phyloP scores from a whole-genome alignment of 1,140 invertebrate genomes.

The Zelostemma sp. region DNA sequence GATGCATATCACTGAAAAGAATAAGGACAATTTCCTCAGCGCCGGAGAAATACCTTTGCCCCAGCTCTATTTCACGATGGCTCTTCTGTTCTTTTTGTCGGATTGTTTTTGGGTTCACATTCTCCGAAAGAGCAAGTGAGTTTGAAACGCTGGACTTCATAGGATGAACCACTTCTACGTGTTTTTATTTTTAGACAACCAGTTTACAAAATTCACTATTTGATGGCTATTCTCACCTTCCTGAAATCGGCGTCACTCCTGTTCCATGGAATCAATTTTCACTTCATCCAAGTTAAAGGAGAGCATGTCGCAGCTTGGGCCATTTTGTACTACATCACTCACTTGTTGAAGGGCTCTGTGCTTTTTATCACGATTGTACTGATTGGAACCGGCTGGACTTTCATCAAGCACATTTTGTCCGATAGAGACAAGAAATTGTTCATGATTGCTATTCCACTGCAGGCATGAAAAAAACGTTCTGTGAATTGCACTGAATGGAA shows the following conservation, averaged over 20 bases:
- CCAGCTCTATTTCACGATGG: conserved; percentile 91
- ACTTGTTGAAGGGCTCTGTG: conserved; percentile 95
- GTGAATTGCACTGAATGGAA: too few species aligned
- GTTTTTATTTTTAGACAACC: conserved; percentile 75
- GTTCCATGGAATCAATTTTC: conserved; percentile 97
- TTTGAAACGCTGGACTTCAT: too few species aligned
- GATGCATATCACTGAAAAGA: conserved; percentile 89
- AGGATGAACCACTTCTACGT: too few species aligned
- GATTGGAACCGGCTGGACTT: conserved; percentile 98
- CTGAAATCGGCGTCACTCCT: conserved; percentile 93
- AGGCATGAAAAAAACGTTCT: conserved; percentile 75
- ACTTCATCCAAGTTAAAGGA: conserved; percentile 95
- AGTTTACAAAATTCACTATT: conserved; percentile 96
- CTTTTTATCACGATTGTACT: conserved; percentile 97
- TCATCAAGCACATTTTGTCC: conserved; percentile 97
- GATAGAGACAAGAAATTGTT: conserved; percentile 99
- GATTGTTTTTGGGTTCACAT: conserved; percentile 94
- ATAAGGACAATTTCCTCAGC: conserved; percentile 91
- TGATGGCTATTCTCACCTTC: conserved; percentile 96
- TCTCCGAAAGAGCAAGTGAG: conserved; percentile 85
- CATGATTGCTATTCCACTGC: conserved; percentile 97
- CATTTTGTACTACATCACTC: conserved; percentile 95
- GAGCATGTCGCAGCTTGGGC: conserved; percentile 97
- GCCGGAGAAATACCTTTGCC: conserved; percentile 97
- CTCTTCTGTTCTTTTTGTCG: conserved; percentile 89